phyloP scores from a whole-genome alignment of 2,113 vertebrate genomes.

The Balaenoptera acutorostrata region DNA sequence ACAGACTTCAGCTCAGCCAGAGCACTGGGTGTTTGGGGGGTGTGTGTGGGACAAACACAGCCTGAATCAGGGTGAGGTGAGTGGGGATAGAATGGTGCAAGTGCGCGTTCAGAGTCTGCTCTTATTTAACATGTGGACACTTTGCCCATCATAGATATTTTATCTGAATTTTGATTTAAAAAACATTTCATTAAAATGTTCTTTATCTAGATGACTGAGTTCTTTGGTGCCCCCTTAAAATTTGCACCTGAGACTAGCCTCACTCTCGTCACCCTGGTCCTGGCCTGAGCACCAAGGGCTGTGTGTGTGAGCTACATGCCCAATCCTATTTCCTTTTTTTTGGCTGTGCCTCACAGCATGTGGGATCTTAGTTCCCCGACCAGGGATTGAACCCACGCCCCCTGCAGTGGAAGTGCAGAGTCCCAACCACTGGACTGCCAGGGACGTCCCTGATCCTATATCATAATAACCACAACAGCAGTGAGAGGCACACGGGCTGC shows the following conservation, averaged over 20 bases:
- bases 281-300: background rate
- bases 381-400: too few species aligned
- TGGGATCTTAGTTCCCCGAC: too few species aligned
- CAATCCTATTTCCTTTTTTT: too few species aligned
- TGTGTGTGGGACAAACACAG: too few species aligned
- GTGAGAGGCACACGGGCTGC: too few species aligned
- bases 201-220: background rate
- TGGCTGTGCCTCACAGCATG: too few species aligned
- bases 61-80: rapidly evolving
- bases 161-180: background rate
- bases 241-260: too few species aligned
- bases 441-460: background rate
- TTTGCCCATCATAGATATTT: background rate
- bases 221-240: background rate
- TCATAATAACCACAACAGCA: background rate
- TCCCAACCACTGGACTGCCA: too few species aligned
- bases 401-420: too few species aligned
- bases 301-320: background rate
- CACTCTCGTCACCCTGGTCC: background rate
- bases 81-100: too few species aligned
- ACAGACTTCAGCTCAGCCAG: rapidly evolving
- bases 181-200: background rate
- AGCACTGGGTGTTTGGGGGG: too few species aligned
- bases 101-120: background rate
- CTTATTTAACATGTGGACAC: too few species aligned